Evolutionary conservation across 2,797 vertebrate species (phyloP).

Genomic region (Girardinus metallicus): DNA sequence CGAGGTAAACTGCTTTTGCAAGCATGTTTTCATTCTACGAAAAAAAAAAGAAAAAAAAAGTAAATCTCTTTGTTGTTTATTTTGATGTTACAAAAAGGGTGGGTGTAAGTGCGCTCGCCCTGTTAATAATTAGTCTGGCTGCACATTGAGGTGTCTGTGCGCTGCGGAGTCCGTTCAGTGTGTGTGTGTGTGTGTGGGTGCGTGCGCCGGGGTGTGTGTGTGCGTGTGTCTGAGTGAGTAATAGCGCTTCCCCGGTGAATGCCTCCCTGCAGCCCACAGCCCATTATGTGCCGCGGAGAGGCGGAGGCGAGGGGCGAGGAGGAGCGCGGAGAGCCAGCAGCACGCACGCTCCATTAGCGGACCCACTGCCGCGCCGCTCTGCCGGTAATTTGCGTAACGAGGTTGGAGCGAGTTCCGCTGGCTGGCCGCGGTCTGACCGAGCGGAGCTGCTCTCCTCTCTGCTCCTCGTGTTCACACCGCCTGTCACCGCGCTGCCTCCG

Average conservation of each 20-base stretch:
- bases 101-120: background rate
- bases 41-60: background rate
- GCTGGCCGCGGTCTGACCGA: conserved; percentile 56
- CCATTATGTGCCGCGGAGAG: conserved; percentile 68
- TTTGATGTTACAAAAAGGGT: conserved; percentile 3
- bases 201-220: conserved; percentile 11
- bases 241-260: conserved; percentile 75
- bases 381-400: conserved; percentile 81
- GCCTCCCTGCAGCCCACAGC: conserved; percentile 68
- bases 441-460: conserved; percentile 32
- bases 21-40: background rate
- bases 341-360: conserved; percentile 79
- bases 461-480: conserved; percentile 2
- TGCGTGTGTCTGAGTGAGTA: conserved; percentile 50
- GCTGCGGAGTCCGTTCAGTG: conserved; percentile 17
- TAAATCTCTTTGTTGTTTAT: background rate
- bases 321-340: conserved; percentile 61
- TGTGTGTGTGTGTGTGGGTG: background rate
- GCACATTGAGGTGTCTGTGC: conserved; percentile 42
- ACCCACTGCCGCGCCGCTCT: conserved; percentile 75
- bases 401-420: conserved; percentile 67
- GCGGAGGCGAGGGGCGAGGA: conserved; percentile 43
- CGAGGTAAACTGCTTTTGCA: background rate
- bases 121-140: conserved; percentile 20
- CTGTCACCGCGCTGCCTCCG: conserved; percentile 45